Conservation (phyloP, 2,113 vertebrate species). For the Oenanthe melanoleuca region DNA sequence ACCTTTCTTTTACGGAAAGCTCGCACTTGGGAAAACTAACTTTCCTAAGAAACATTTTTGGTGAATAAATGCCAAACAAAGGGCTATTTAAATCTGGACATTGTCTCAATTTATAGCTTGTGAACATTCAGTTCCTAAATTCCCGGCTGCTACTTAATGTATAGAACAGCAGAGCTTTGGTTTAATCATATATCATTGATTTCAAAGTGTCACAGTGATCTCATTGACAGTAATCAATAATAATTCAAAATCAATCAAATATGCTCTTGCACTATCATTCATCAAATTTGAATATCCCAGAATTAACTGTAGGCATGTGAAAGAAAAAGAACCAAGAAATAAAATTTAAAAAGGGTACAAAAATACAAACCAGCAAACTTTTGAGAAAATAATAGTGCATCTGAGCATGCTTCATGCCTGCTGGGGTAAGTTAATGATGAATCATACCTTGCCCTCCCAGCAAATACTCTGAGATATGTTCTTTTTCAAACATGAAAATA, state of each 20-base stretch:
- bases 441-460: conserved; percentile 1
- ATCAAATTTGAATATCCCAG: conserved; percentile 76
- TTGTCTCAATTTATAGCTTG: conserved; percentile 74
- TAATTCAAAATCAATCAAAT: conserved; percentile 82
- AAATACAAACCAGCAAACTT: not conserved
- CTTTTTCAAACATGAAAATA: not conserved
- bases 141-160: conserved; percentile 39
- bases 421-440: conserved; percentile 4
- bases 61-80: conserved; percentile 73
- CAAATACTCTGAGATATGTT: not conserved
- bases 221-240: conserved; percentile 82
- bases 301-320: conserved; percentile 69
- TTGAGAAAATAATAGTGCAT: not conserved
- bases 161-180: conserved; percentile 50
- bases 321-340: conserved; percentile 29
- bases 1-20: conserved; percentile 76
- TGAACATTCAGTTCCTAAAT: conserved; percentile 69
- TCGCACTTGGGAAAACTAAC: conserved; percentile 69
- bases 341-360: not conserved
- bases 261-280: conserved; percentile 73
- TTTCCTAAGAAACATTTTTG: conserved; percentile 75
- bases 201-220: conserved; percentile 75
- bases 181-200: conserved; percentile 82
- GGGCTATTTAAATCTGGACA: conserved; percentile 71
- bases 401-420: not conserved